phyloP scores from a whole-genome alignment of 2,113 vertebrate genomes.

The Burhinus oedicnemus region DNA sequence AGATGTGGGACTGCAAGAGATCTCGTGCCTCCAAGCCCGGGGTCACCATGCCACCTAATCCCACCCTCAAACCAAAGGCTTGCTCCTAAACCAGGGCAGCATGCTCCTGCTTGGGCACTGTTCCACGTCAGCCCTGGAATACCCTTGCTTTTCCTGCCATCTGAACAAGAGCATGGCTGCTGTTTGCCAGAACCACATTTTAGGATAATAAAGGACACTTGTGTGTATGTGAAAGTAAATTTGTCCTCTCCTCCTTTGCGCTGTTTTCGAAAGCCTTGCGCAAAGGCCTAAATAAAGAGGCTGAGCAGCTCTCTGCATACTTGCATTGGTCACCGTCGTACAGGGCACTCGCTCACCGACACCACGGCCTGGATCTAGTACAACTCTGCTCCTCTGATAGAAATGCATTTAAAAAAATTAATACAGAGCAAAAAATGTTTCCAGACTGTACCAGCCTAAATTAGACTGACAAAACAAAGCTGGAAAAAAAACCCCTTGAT shows the following conservation, averaged over 20 bases:
- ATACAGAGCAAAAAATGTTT: neutral
- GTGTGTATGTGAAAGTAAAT: neutral
- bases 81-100: neutral
- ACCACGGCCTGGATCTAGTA: accelerated
- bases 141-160: neutral
- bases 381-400: neutral
- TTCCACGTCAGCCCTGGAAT: too few relatives aligned
- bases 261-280: neutral
- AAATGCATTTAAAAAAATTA: neutral
- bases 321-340: accelerated
- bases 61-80: neutral
- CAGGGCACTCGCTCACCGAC: neutral
- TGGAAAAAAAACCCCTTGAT: neutral
- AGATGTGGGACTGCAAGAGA: neutral
- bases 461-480: neutral
- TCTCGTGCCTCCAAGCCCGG: neutral
- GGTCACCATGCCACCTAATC: neutral
- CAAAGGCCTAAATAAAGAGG: neutral
- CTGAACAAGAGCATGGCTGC: neutral
- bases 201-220: neutral
- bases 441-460: neutral
- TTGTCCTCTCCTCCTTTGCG: neutral
- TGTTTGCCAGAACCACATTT: neutral
- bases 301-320: accelerated
- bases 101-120: neutral